phyloP scores from a whole-genome alignment of 2,797 vertebrate species.

The Enteromius trimaculatus region DNA sequence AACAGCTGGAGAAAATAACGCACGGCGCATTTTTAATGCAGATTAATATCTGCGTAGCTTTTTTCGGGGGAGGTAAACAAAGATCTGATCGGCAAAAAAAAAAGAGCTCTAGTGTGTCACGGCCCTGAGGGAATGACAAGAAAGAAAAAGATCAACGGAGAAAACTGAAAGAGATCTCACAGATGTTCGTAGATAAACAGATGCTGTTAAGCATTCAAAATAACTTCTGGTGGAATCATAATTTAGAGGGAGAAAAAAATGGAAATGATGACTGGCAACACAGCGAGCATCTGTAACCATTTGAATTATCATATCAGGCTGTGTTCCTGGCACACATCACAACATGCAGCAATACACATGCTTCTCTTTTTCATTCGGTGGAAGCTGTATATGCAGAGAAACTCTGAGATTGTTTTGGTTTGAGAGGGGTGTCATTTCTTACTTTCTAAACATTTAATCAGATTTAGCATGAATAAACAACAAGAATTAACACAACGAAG shows the following conservation, averaged over 20 bases:
- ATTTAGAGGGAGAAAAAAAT: background rate
- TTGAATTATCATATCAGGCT: constrained; percentile 28
- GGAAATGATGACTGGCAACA: constrained; percentile 20
- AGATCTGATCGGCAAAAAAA: constrained; percentile 35
- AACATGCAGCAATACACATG: constrained; percentile 26
- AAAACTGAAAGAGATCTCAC: constrained; percentile 41
- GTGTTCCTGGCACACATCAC: constrained; percentile 4
- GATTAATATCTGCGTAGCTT: constrained; percentile 18
- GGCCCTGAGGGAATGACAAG: constrained; percentile 36
- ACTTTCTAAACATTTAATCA: background rate
- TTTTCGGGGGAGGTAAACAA: constrained; percentile 29
- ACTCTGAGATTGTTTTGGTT: constrained; percentile 12
- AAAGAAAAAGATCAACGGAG: constrained; percentile 24
- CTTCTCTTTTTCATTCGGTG: constrained; percentile 8
- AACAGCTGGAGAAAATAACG: constrained; percentile 28
- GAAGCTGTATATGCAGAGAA: background rate
- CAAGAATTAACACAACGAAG: constrained; percentile 10
- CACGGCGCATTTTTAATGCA: constrained; percentile 11
- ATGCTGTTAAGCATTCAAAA: constrained; percentile 38
- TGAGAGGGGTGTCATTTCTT: constrained; percentile 1
- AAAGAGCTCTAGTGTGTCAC: constrained; percentile 5
- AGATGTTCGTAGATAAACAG: constrained; percentile 36
- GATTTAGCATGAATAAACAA: constrained; percentile 18
- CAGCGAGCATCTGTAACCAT: constrained; percentile 25
- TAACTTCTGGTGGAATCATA: constrained; percentile 28